These are phyloP conservation scores for Hypotaenidia philippensis DNA, from an alignment of 2,797 vertebrate species.

Conservation along the genomic window DNA sequence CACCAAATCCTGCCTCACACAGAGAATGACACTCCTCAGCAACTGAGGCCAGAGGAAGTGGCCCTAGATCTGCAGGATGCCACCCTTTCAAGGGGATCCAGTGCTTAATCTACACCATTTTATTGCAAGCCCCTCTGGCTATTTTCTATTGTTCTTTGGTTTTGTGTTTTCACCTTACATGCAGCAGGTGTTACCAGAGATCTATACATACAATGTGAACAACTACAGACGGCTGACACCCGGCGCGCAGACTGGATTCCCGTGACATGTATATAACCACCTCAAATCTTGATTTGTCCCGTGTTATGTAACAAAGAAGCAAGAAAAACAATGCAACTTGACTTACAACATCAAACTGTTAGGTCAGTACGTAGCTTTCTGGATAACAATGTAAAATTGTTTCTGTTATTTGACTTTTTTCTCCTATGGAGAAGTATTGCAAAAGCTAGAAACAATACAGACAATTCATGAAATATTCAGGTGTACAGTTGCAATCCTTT, in stretches of 20 bases:
- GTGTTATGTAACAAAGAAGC: not conserved
- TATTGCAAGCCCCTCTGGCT: not conserved
- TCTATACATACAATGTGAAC: not conserved
- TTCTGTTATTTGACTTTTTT: not conserved
- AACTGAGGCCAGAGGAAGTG: not conserved
- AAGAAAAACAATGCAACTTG: not conserved
- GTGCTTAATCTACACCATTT: not conserved
- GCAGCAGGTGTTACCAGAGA: not conserved
- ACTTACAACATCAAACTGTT: not conserved
- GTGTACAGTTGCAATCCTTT: conserved; percentile 29
- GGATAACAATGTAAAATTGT: not conserved
- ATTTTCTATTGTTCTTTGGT: not conserved
- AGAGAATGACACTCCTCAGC: not conserved
- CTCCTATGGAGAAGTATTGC: not conserved
- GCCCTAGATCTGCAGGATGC: not conserved
- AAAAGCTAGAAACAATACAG: conserved; percentile 12
- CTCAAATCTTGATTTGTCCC: not conserved
- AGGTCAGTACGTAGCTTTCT: not conserved
- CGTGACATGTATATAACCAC: not conserved
- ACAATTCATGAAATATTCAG: conserved; percentile 55
- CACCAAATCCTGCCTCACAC: not conserved
- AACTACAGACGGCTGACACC: not conserved
- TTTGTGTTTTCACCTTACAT: not conserved
- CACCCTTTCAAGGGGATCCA: not conserved
- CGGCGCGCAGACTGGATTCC: not conserved